Percentiles rank a stretch among this genome's conserved stretches.
Conservation (phyloP, 2,888 invertebrate species). For the Dryocosmus kuriphilus region DNA sequence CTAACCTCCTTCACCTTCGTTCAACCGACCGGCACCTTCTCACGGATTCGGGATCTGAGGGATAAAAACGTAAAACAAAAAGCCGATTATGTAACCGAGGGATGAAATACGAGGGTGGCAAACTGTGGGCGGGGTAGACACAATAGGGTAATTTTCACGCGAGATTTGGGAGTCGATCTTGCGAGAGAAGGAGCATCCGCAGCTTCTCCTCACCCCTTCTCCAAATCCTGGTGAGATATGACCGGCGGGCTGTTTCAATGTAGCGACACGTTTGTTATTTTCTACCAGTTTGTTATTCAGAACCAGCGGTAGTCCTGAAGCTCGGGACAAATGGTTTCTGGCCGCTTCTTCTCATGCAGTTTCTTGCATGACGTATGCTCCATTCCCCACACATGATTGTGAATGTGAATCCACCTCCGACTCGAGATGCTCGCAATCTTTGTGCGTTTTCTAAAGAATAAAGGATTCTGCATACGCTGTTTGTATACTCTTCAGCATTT, state of each 20-base stretch:
- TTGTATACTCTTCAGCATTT: background rate
- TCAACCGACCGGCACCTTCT: background rate
- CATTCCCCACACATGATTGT: slow-evolving; percentile 32
- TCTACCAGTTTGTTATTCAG: slow-evolving; percentile 76
- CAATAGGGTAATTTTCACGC: slow-evolving; percentile 78
- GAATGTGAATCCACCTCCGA: slow-evolving; percentile 12
- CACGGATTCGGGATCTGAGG: slow-evolving; percentile 37
- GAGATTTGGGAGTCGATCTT: slow-evolving; percentile 77
- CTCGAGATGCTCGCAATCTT: slow-evolving; percentile 10
- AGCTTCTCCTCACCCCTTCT: slow-evolving; percentile 41
- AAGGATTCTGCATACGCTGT: background rate
- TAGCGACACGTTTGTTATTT: slow-evolving; percentile 77
- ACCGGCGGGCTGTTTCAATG: slow-evolving; percentile 74
- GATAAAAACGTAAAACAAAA: slow-evolving; percentile 75
- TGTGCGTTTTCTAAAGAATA: slow-evolving; percentile 6
- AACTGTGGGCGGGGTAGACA: slow-evolving; percentile 62
- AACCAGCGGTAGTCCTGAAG: slow-evolving; percentile 59
- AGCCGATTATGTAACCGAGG: slow-evolving; percentile 76
- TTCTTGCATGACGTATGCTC: slow-evolving; percentile 54
- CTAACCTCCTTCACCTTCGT: slow-evolving; percentile 26
- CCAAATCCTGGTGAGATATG: slow-evolving; percentile 70
- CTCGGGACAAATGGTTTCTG: slow-evolving; percentile 66
- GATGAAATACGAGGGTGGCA: slow-evolving; percentile 71
- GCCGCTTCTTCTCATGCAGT: slow-evolving; percentile 44
- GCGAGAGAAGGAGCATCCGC: slow-evolving; percentile 60